phyloP scores from a whole-genome alignment of 2,888 invertebrate genomes.

The Leucophenga montana region DNA sequence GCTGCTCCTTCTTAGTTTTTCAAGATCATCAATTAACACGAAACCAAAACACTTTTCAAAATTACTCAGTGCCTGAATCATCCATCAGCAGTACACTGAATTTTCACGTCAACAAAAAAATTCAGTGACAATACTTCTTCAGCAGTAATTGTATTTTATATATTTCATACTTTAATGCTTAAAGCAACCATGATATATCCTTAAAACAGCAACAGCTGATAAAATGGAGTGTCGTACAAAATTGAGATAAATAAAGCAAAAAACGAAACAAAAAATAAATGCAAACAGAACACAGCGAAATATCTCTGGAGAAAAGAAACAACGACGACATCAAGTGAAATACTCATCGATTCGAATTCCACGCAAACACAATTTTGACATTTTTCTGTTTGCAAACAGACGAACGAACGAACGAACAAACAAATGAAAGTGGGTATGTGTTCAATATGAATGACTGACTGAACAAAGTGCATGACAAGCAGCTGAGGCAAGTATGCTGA shows the following conservation, averaged over 20 bases:
- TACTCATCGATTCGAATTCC: constrained; percentile 37
- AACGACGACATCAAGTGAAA: constrained; percentile 15
- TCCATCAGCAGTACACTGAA: too few species aligned
- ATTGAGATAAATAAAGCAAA: constrained; percentile 39
- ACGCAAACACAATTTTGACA: constrained; percentile 57
- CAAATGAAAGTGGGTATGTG: background rate
- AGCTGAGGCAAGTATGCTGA: too few species aligned
- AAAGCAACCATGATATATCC: too few species aligned
- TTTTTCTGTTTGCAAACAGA: constrained; percentile 41
- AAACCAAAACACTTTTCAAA: too few species aligned
- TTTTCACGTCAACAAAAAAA: too few species aligned
- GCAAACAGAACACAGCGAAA: constrained; percentile 4
- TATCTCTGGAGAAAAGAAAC: background rate
- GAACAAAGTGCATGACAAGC: background rate
- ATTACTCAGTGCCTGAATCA: too few species aligned
- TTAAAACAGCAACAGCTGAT: constrained; percentile 21
- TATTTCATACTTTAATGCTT: background rate
- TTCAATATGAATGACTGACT: background rate
- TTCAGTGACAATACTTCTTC: too few species aligned
- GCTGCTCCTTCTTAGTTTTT: too few species aligned
- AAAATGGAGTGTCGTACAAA: background rate
- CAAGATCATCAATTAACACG: too few species aligned
- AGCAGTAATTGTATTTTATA: too few species aligned
- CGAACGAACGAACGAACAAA: background rate
- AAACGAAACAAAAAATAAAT: constrained; percentile 3